Conservation (phyloP, 2,797 vertebrate genomes). For the Diceros bicornis region DNA sequence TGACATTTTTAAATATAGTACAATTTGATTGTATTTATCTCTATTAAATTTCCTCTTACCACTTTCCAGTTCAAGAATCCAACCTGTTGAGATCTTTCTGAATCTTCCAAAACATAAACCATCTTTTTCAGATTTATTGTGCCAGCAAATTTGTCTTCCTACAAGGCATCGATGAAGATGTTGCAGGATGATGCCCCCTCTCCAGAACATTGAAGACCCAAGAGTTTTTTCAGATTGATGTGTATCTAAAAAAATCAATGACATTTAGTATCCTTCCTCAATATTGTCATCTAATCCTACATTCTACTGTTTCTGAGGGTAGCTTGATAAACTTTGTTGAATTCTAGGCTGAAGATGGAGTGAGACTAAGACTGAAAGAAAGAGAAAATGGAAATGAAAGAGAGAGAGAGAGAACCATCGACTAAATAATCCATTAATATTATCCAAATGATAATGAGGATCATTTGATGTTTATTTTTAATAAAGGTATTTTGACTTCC, state of each 20-base stretch:
- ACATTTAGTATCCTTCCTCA: neutral
- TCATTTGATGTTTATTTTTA: neutral
- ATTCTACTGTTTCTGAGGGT: neutral
- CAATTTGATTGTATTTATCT: neutral
- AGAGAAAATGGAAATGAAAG: neutral
- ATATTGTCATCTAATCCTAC: neutral
- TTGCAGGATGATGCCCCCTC: neutral
- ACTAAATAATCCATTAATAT: neutral
- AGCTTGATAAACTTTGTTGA: neutral
- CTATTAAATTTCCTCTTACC: neutral
- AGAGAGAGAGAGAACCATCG: neutral
- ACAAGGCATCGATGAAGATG: neutral
- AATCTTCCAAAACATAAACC: neutral
- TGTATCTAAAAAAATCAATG: neutral
- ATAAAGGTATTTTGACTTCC: neutral
- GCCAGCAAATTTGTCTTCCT: neutral
- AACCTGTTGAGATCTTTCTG: neutral
- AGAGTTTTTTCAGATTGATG: fast-evolving
- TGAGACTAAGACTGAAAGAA: neutral
- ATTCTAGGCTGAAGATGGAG: neutral
- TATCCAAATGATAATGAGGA: neutral
- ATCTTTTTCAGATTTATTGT: neutral
- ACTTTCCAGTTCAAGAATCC: neutral
- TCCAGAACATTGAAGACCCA: neutral
- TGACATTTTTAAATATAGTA: neutral